phyloP scores from a whole-genome alignment of 2,797 vertebrate genomes.

The Trachops cirrhosus region DNA sequence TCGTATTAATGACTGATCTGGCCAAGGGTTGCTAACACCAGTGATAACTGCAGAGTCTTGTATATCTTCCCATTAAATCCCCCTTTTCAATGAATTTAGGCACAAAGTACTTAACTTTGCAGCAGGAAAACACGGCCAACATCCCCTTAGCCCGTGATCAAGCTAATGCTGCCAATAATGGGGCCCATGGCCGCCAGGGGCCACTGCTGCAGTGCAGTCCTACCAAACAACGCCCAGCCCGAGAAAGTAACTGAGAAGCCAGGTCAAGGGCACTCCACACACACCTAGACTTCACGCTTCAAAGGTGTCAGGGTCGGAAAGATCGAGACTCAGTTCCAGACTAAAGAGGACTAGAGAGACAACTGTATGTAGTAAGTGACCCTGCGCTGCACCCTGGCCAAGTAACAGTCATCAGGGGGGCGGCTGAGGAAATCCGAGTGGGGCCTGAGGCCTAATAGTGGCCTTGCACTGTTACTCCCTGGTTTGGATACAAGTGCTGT shows the following conservation, averaged over 20 bases:
- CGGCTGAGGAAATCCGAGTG: not conserved
- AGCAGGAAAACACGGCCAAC: not conserved
- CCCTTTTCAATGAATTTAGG: not conserved
- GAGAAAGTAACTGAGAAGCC: not conserved
- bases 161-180: not conserved
- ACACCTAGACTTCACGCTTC: not conserved
- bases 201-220: not conserved
- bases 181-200: not conserved
- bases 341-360: not conserved
- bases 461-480: not conserved
- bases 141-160: not conserved
- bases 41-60: not conserved
- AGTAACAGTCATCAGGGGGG: no score
- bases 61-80: not conserved
- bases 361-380: rapidly evolving
- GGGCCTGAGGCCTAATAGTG: not conserved
- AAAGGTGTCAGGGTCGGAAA: not conserved
- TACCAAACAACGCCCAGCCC: not conserved
- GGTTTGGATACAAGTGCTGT: not conserved
- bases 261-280: not conserved
- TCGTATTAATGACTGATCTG: not conserved
- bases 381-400: not conserved
- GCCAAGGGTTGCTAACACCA: not conserved
- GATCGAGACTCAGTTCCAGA: not conserved
- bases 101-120: not conserved